Conservation (phyloP, 2,113 vertebrate genomes). For the Nyctereutes procyonoides region DNA sequence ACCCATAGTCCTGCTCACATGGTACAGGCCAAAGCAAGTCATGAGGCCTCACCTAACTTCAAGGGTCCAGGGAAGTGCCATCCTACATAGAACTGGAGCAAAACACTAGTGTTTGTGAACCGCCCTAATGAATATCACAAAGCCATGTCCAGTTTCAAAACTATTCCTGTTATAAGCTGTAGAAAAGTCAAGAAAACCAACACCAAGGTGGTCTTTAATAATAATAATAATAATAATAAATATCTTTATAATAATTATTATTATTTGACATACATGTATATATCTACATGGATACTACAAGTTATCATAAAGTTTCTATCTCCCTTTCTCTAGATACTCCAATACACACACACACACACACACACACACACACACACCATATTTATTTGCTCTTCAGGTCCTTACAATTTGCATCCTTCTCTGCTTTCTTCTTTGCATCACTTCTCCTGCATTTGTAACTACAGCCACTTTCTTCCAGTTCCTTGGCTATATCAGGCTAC, state of each 20-base stretch:
- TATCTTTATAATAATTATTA: not conserved
- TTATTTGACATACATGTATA: not conserved
- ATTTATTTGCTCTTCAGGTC: not conserved
- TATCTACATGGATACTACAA: not conserved
- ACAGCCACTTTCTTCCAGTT: not conserved
- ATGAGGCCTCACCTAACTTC: not conserved
- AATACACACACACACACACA: not conserved
- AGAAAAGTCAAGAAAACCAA: not conserved
- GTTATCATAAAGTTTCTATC: not conserved
- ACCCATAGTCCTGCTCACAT: not conserved
- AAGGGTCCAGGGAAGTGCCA: not conserved
- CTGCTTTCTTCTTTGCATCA: not conserved
- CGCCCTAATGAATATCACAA: not conserved
- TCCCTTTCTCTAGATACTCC: not conserved
- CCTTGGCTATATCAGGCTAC: not conserved
- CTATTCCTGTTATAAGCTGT: not conserved
- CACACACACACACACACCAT: not conserved
- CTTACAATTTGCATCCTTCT: not conserved
- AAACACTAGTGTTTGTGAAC: not conserved
- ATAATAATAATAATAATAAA: not conserved
- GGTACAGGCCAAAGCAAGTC: not conserved
- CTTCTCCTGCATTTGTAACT: not conserved
- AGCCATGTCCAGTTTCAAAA: not conserved
- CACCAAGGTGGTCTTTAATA: not conserved
- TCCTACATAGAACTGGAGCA: not conserved